A percentile compares a stretch with the other conserved stretches of the same genome.
Evolutionary conservation across 2,113 vertebrate genomes (phyloP).

Genomic region (Fulica atra): DNA sequence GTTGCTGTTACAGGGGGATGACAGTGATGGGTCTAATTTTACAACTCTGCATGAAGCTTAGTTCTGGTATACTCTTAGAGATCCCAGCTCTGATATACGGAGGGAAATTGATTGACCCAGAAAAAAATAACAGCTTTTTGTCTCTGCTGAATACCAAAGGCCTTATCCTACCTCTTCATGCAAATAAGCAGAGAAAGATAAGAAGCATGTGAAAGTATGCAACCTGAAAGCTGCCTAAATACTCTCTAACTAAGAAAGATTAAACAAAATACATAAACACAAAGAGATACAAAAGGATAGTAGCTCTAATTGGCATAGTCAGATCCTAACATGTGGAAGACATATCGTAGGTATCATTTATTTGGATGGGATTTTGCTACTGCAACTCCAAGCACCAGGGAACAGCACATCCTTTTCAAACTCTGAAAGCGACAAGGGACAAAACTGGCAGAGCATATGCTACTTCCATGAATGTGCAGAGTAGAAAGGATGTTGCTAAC

Average conservation of each 20-base stretch:
- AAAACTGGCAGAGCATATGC: slow-evolving; percentile 58
- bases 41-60: neutral
- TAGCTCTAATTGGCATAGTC: neutral
- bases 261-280: neutral
- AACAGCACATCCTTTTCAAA: slow-evolving; percentile 45
- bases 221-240: neutral
- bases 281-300: neutral
- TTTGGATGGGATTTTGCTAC: neutral
- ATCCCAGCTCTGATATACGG: slow-evolving; percentile 43
- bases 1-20: neutral
- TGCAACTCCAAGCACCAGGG: neutral
- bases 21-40: slow-evolving; percentile 30
- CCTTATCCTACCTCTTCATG: slow-evolving; percentile 25
- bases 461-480: slow-evolving; percentile 18
- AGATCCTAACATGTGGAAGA: neutral
- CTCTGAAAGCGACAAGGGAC: slow-evolving; percentile 25
- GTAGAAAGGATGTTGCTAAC: slow-evolving; percentile 60
- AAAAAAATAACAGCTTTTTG: slow-evolving; percentile 46
- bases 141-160: slow-evolving; percentile 8
- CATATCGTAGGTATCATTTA: neutral
- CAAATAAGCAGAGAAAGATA: slow-evolving; percentile 22
- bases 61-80: slow-evolving; percentile 22
- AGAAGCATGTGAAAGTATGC: neutral
- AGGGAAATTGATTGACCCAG: slow-evolving; percentile 51
- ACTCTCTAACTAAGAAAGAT: neutral